Evolutionary conservation across 2,888 invertebrate genomes (phyloP).

Genomic region (Lottia gigantea): DNA sequence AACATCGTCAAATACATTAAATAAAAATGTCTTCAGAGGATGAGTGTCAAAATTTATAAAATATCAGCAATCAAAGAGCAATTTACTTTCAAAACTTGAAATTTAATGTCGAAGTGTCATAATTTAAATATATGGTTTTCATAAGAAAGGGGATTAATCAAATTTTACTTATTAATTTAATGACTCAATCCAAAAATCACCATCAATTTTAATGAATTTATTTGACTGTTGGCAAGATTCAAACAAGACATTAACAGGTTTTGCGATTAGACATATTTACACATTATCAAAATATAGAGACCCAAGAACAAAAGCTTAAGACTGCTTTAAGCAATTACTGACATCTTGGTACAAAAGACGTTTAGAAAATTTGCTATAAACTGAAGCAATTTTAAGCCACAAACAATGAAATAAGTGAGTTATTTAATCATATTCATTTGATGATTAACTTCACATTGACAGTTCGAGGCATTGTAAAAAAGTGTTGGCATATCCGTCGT

Average conservation of each 20-base stretch:
- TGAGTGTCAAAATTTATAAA: no score
- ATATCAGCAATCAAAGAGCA: no score
- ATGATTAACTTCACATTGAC: not conserved
- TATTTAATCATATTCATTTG: not conserved
- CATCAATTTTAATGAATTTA: no score
- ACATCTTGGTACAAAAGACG: not conserved
- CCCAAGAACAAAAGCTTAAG: not conserved
- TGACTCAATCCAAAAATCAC: no score
- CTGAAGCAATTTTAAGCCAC: not conserved
- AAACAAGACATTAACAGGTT: not conserved
- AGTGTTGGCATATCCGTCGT: constrained; percentile 9
- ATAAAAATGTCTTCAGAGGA: no score
- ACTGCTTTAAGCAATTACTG: constrained; percentile 2
- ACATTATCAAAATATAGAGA: not conserved
- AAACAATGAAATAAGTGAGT: not conserved
- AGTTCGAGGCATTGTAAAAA: not conserved
- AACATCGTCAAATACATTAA: no score
- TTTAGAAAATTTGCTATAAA: not conserved
- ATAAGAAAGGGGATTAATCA: no score
- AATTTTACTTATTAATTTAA: no score
- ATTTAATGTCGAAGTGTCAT: no score
- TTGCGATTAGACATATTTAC: not conserved
- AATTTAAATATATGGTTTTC: no score
- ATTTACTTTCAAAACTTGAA: no score
- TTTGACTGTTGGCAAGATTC: no score